Conservation (phyloP, 2,888 invertebrate species). For the Tillus elongatus region DNA sequence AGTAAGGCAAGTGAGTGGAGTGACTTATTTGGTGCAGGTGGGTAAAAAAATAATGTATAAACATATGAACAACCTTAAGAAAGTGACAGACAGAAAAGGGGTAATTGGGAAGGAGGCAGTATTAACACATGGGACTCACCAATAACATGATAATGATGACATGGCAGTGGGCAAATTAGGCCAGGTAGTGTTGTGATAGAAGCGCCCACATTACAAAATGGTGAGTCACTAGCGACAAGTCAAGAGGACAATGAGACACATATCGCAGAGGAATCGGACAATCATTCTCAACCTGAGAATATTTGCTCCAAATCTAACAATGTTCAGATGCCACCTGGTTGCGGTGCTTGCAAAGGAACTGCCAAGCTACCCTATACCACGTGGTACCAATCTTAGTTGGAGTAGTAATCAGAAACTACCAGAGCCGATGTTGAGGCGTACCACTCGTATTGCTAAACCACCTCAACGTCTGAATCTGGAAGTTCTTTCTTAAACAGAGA, state of each 20-base stretch:
- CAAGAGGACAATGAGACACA: no score
- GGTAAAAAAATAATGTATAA: background rate
- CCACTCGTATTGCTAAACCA: background rate
- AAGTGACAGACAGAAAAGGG: background rate
- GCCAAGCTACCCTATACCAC: no score
- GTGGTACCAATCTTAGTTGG: no score
- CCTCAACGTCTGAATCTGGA: background rate
- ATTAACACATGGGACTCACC: background rate
- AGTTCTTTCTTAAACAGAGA: no score
- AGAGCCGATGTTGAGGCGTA: no score
- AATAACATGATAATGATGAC: background rate
- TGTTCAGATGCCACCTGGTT: background rate
- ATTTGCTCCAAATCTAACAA: no score
- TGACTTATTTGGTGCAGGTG: background rate
- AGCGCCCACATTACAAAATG: no score
- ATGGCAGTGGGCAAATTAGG: no score
- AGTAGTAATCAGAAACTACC: no score
- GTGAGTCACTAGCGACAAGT: no score
- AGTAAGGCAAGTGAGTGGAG: background rate
- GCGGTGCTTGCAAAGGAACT: background rate
- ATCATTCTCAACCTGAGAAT: constrained; percentile 1
- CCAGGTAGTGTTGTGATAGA: no score
- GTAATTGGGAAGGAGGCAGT: background rate
- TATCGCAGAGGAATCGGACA: no score
- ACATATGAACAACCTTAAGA: background rate